Conservation (phyloP, 92 coral and sea anemone species). For the Heteractis magnifica region DNA sequence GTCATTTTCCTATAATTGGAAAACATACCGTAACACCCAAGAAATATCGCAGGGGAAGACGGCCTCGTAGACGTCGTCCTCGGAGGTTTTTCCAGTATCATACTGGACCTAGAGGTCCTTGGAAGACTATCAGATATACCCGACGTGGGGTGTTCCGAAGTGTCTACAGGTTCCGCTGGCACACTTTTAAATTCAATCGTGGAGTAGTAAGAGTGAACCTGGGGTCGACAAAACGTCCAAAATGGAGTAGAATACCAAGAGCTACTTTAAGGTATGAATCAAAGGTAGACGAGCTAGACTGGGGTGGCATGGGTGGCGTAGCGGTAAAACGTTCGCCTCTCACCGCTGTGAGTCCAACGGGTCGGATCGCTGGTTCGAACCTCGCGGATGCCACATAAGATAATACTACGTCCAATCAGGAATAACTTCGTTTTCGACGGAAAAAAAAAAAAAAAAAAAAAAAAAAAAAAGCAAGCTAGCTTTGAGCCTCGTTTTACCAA, state of each 20-base stretch:
- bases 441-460: no score
- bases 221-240: neutral
- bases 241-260: neutral
- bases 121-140: neutral
- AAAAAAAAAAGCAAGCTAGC: no score
- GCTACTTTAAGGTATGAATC: constrained; percentile 9
- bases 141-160: neutral
- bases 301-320: neutral
- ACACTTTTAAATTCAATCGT: neutral
- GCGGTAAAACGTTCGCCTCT: neutral
- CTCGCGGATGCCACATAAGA: no score
- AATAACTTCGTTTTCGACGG: neutral
- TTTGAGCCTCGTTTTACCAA: no score
- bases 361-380: no score
- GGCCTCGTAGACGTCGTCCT: constrained; percentile 2
- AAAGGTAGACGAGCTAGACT: no score
- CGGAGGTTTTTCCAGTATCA: neutral
- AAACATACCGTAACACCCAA: no score
- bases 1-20: no score
- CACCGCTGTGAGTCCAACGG: neutral
- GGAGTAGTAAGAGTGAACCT: constrained; percentile 11
- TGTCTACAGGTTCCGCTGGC: constrained; percentile 1
- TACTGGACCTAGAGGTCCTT: neutral
- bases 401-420: neutral
- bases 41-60: neutral